Base-by-base conservation (phyloP, 2,797 vertebrate genomes). In the Acridotheres tristis region DNA sequence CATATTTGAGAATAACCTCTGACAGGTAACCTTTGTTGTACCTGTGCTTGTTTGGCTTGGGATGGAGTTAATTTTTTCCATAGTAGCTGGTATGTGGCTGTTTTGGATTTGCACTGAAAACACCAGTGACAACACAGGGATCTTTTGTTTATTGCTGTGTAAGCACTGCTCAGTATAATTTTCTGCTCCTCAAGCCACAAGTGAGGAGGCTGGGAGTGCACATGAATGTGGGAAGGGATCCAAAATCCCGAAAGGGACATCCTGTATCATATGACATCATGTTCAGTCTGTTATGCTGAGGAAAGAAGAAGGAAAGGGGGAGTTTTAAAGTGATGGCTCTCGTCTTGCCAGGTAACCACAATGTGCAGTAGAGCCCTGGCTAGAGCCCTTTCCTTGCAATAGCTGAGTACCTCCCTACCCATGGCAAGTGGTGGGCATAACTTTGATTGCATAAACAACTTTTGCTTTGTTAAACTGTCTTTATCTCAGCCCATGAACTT, bases 361-460 rank as follows among this genome's bases (percentile, higher is more conserved):
- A 29, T 1, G 0, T 1, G 0, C 57, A 13, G 36, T 2, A 22
- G 22, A 58, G 32, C 7, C 36, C 47, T 40, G 61, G 61, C 45
- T 30, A 47, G 27, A 57, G 29, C 5, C 7, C 17, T 62, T 45
- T 62, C 53, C 71, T 38, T 55, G 22, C 3, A 30, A 50, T 4
- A 27, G 26, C 32, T 74, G 43, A 67, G 54, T 6, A 13, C 22
- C 29, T 43, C 15, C 34, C 22, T 25, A 32, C 13, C 2, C 0
- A 4, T 11, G 8, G 21, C 11, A 77, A 77, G 12, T 1, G 20
- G 7, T 34, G 26, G 36, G 5, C 4, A 34, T 42, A 34, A 9
- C 48, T 81, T 54, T 57, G 32, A 22, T 75, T 54, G 23, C 6
- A 4, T 2, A 1, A 58, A 34, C 0, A 4, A 26, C 16, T 85